Evolutionary conservation across 2,113 vertebrate genomes (phyloP).

Genomic region (Cochlearius cochlearius): DNA sequence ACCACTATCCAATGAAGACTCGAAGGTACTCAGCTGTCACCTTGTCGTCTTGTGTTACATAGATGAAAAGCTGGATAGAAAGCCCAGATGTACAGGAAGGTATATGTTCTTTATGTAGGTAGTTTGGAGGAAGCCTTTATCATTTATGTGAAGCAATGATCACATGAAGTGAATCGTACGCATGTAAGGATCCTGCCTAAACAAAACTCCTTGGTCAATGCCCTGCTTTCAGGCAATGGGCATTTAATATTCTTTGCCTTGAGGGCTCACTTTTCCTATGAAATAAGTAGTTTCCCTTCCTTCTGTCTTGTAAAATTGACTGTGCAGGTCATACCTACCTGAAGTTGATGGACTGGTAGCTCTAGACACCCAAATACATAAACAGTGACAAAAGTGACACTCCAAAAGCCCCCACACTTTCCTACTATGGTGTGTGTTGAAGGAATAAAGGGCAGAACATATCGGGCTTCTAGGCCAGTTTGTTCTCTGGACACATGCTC

Average conservation of each 20-base stretch:
- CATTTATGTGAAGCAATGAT: neutral
- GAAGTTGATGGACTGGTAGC: neutral
- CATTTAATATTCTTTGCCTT: neutral
- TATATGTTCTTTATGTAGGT: neutral
- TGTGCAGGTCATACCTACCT: neutral
- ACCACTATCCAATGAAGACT: neutral
- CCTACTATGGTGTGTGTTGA: neutral
- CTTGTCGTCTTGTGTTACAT: neutral
- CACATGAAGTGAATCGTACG: neutral
- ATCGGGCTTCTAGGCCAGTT: neutral
- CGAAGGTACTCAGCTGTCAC: neutral
- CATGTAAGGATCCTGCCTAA: neutral
- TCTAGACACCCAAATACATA: neutral
- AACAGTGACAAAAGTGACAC: neutral
- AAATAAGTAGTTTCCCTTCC: neutral
- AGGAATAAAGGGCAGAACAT: neutral
- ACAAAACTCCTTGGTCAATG: neutral
- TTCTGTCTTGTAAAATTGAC: neutral
- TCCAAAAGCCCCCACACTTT: neutral
- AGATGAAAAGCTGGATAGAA: neutral
- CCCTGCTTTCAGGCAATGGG: neutral
- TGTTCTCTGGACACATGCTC: neutral
- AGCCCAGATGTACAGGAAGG: neutral
- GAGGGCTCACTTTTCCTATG: neutral
- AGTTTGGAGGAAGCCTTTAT: neutral